Conservation (phyloP, 2,797 vertebrate genomes). For the Galago senegalensis region DNA sequence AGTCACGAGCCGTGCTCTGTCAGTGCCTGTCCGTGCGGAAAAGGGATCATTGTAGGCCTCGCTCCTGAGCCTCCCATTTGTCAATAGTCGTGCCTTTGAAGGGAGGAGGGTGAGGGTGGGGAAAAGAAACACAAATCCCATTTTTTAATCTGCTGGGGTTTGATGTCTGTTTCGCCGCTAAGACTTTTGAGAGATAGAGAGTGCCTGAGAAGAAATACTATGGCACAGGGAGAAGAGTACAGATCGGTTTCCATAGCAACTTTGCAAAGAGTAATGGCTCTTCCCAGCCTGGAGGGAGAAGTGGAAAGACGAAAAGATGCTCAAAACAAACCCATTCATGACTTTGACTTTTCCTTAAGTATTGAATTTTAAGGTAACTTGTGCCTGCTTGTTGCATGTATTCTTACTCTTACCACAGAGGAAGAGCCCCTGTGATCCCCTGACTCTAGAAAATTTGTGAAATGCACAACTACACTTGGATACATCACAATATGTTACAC, state of each 20-base stretch:
- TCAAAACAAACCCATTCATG: slow-evolving; percentile 84
- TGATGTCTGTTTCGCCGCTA: slow-evolving; percentile 86
- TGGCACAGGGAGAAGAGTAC: slow-evolving; percentile 78
- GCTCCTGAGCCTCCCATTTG: slow-evolving; percentile 67
- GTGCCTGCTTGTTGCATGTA: slow-evolving; percentile 73
- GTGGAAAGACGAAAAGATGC: slow-evolving; percentile 86
- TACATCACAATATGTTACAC: background rate
- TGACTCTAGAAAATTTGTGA: slow-evolving; percentile 23
- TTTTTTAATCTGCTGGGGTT: slow-evolving; percentile 79
- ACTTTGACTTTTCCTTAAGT: slow-evolving; percentile 81
- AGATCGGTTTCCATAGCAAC: slow-evolving; percentile 90
- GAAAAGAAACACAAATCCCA: slow-evolving; percentile 75
- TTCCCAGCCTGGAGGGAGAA: slow-evolving; percentile 85
- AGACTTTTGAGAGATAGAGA: slow-evolving; percentile 82
- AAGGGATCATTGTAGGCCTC: slow-evolving; percentile 51
- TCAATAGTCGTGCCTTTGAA: slow-evolving; percentile 69
- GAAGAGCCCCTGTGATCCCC: background rate
- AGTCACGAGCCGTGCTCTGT: background rate
- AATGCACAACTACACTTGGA: background rate
- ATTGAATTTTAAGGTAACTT: slow-evolving; percentile 84
- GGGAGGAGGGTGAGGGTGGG: background rate
- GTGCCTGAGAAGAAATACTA: slow-evolving; percentile 80
- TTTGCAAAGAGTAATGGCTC: slow-evolving; percentile 82
- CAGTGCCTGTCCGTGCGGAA: slow-evolving; percentile 52
- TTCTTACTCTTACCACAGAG: slow-evolving; percentile 59